These are phyloP conservation scores for Drosophila kurseongensis DNA, from an alignment of 1,140 invertebrate genomes.

Conservation along the genomic window DNA sequence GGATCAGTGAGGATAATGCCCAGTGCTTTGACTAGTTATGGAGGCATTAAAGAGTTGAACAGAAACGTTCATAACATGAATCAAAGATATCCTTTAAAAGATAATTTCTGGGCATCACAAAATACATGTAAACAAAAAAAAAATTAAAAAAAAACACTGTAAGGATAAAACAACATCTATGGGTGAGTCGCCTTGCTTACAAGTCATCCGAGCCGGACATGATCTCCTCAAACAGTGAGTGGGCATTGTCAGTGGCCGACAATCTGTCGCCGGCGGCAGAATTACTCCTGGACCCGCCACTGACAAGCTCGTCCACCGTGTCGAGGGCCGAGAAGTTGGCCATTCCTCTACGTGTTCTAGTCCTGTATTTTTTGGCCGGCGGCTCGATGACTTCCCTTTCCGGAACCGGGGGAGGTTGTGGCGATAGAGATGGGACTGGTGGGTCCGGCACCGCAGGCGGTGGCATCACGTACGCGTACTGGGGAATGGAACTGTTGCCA, in stretches of 20 bases:
- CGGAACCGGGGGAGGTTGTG: conserved; percentile 8
- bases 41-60: not conserved
- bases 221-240: conserved; percentile 61
- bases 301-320: conserved; percentile 54
- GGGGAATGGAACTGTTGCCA: conserved; percentile 23
- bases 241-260: conserved; percentile 46
- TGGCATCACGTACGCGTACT: conserved; percentile 50
- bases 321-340: conserved; percentile 28
- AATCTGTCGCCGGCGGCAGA: conserved; percentile 46
- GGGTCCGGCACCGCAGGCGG: not conserved
- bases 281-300: conserved; percentile 42
- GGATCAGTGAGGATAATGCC: not conserved
- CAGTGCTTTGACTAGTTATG: conserved; percentile 5
- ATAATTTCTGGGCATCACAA: conserved; percentile 13
- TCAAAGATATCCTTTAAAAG: conserved; percentile 7
- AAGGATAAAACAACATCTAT: conserved; percentile 12
- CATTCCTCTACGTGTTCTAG: conserved; percentile 10
- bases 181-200: conserved; percentile 33
- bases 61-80: not conserved
- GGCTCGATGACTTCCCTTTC: conserved; percentile 10
- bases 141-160: not conserved
- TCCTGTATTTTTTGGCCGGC: conserved; percentile 49
- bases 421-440: not conserved
- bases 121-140: conserved; percentile 3
- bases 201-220: conserved; percentile 61